Conservation (phyloP, 2,888 invertebrate species). For the Drosophila anomalata region DNA sequence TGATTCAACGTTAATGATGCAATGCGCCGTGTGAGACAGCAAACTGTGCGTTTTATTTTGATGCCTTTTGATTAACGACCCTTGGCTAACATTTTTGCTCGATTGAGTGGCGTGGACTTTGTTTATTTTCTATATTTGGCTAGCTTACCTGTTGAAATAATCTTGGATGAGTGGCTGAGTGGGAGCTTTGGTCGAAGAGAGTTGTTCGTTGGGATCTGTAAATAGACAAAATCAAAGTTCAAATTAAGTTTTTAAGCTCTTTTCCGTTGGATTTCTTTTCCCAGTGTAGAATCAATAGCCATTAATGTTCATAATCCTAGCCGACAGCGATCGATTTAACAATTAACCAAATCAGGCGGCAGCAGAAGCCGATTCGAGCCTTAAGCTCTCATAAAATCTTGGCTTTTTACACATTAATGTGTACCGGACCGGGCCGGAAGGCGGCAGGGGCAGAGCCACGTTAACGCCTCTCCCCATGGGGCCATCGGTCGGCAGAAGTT, state of each 20-base stretch:
- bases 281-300: background rate
- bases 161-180: slow-evolving; percentile 39
- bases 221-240: slow-evolving; percentile 20
- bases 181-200: slow-evolving; percentile 38
- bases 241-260: background rate
- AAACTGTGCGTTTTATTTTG: slow-evolving; percentile 71
- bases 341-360: slow-evolving; percentile 36
- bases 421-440: background rate
- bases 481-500: slow-evolving; percentile 11
- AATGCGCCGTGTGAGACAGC: slow-evolving; percentile 64
- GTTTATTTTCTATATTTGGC: slow-evolving; percentile 20
- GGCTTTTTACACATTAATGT: slow-evolving; percentile 16
- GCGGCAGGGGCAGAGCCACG: slow-evolving; percentile 10
- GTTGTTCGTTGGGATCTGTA: slow-evolving; percentile 66
- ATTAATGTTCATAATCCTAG: slow-evolving; percentile 21
- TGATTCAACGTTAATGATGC: slow-evolving; percentile 68
- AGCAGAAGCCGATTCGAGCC: slow-evolving; percentile 11
- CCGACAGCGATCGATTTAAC: slow-evolving; percentile 49
- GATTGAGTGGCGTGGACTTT: slow-evolving; percentile 33
- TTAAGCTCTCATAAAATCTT: slow-evolving; percentile 22
- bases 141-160: slow-evolving; percentile 55
- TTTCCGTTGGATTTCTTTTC: background rate
- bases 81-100: slow-evolving; percentile 57
- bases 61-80: slow-evolving; percentile 71
- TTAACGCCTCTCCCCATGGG: slow-evolving; percentile 23